These are phyloP conservation scores for Fragum fragum DNA, from an alignment of 2,888 invertebrate species.

Conservation along the genomic window DNA sequence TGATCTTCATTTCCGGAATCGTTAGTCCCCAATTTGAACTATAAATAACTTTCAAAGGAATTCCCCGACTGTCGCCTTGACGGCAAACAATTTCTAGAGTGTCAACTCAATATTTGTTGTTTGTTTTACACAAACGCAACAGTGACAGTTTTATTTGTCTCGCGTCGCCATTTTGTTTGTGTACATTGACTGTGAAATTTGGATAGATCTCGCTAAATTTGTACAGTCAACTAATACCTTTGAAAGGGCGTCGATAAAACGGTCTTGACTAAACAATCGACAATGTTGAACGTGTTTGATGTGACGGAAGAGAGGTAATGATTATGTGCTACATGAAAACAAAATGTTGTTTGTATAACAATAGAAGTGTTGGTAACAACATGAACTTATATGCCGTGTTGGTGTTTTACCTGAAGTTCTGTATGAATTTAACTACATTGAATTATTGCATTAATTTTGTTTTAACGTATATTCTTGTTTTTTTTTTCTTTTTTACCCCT, in stretches of 20 bases:
- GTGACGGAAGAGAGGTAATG: background rate
- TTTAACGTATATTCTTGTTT: no score
- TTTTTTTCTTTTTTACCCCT: no score
- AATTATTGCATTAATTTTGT: no score
- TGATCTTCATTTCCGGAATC: background rate
- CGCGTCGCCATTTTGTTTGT: constrained; percentile 28
- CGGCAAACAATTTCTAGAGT: background rate
- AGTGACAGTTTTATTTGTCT: constrained; percentile 20
- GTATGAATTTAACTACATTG: no score
- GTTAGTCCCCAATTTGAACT: background rate
- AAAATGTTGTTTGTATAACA: background rate
- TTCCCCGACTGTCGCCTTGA: background rate
- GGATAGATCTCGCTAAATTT: constrained; percentile 22
- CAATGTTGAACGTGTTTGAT: background rate
- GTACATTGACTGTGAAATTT: constrained; percentile 15
- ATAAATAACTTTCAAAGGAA: background rate
- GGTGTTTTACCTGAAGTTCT: no score
- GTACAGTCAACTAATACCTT: background rate
- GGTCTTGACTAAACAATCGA: background rate
- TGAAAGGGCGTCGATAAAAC: background rate
- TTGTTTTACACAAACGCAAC: background rate
- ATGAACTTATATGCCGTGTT: no score
- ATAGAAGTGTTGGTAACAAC: no score
- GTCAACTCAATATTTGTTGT: constrained; percentile 13
- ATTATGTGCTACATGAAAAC: background rate